These are phyloP conservation scores for Rhincodon typus DNA, from an alignment of 2,797 vertebrate genomes.

Conservation along the genomic window DNA sequence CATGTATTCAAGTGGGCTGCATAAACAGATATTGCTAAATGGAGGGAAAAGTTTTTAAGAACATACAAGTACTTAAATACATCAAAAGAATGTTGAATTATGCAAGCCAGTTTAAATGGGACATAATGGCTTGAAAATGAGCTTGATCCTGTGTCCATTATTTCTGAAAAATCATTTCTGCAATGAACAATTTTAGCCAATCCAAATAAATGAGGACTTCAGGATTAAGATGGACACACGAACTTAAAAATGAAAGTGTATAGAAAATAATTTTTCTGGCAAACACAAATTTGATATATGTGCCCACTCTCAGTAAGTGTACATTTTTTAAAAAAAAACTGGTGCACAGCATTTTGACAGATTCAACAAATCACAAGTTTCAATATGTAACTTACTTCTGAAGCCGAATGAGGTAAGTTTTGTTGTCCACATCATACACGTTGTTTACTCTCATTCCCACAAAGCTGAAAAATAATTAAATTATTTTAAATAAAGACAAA, in stretches of 20 bases:
- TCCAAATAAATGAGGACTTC: neutral
- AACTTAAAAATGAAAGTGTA: conserved; percentile 38
- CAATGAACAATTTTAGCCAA: neutral
- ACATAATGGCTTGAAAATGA: neutral
- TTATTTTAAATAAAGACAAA: conserved; percentile 7
- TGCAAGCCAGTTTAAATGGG: neutral
- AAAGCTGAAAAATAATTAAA: conserved; percentile 60
- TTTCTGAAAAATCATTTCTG: neutral
- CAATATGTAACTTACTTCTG: conserved; percentile 77
- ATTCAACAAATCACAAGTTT: neutral
- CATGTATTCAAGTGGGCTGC: neutral
- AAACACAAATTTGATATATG: neutral
- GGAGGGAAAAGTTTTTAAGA: neutral
- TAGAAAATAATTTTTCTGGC: conserved; percentile 2
- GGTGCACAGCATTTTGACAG: neutral
- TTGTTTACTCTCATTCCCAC: conserved; percentile 94
- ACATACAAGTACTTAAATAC: neutral
- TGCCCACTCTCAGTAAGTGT: neutral
- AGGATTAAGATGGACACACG: neutral
- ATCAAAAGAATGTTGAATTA: neutral
- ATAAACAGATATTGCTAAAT: neutral
- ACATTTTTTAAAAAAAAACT: neutral
- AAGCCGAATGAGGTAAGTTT: conserved; percentile 91
- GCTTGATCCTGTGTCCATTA: neutral
- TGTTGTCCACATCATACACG: conserved; percentile 94